phyloP scores from a whole-genome alignment of 1,140 invertebrate species.

The Magallana angulata region DNA sequence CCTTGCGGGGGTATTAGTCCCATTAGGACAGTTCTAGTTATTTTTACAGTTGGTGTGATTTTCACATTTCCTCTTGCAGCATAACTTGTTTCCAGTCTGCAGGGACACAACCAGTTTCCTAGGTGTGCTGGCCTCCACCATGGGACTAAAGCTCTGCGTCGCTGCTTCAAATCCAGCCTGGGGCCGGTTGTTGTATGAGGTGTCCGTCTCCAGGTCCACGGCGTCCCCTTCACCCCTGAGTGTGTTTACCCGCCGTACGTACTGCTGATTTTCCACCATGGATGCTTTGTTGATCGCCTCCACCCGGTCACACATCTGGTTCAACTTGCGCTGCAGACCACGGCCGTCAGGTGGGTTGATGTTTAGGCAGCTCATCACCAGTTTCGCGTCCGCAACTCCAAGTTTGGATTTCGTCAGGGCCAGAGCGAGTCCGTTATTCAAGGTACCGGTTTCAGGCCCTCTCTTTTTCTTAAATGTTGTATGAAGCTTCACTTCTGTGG shows the following conservation, averaged over 20 bases:
- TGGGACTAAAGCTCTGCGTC: not conserved
- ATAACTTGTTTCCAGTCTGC: not conserved
- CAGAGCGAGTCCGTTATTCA: not conserved
- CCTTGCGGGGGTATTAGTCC: too few relatives aligned
- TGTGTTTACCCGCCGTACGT: not conserved
- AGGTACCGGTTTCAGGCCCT: slow-evolving; percentile 3
- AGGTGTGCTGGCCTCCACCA: slow-evolving; percentile 10
- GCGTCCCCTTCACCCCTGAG: not conserved
- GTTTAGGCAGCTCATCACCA: not conserved
- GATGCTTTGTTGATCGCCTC: slow-evolving; percentile 1
- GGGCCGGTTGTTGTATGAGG: slow-evolving; percentile 23
- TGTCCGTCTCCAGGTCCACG: slow-evolving; percentile 32
- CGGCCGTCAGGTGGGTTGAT: not conserved
- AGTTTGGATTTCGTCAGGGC: not conserved
- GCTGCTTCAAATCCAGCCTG: slow-evolving; percentile 31
- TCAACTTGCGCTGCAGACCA: not conserved
- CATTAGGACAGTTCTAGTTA: too few relatives aligned
- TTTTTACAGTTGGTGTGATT: not conserved
- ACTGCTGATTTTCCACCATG: slow-evolving; percentile 35
- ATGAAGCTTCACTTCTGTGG: not conserved
- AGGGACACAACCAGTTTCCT: not conserved
- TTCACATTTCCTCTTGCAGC: not conserved
- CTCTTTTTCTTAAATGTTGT: not conserved
- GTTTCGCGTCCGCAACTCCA: not conserved
- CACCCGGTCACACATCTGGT: not conserved